Base-by-base conservation (phyloP, 2,113 vertebrate species). In the Myxocyprinus asiaticus region DNA sequence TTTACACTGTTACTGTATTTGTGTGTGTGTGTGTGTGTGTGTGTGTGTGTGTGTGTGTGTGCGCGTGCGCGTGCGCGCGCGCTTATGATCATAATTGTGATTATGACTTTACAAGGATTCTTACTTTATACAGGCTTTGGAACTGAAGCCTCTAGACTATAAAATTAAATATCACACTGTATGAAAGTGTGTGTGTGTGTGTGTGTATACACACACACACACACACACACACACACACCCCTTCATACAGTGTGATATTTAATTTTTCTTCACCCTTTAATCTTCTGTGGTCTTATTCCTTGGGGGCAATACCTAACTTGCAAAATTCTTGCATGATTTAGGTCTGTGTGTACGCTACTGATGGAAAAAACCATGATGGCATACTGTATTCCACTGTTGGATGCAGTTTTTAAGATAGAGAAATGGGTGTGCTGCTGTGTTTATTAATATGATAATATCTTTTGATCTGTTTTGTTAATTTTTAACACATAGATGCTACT, bases 291-390 rank as follows among this genome's bases (percentile, higher is more conserved):
- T 67, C 45, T 53, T 76, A 65, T 65, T 65, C 22, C 62, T 65
- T 15, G 48, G 59, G 44, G 59, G 61, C 74, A 76, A 65, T 68
- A 75, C 68, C 64, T 64, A 47, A 80, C 48, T 65, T 73, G 61
- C 69, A 47, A 84, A 68, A 75, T 47, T 81, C 51, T 76, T 64
- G 48, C 74, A 65, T 65, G 55, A 67, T 69, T 75, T 67, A 78
- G 74, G 69, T 69, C 65, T 78, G 22, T 33, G 22, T 33, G 61
- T 72, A 67, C 43, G 58, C 53, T 70, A 55, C 53, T 79, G 76
- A 79, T 81, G 79, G 83, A 79, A 82, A 84, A 73, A 75, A 51
- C 82, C 82, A 55, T 80, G 75, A 81, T 81, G 76, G 72, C 69
- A 78, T 50, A 55, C 62, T 61, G 63, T 33, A 74, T 63, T 76